Base-by-base conservation (phyloP, 1,140 invertebrate genomes). In the Macrosteles quadrilineatus region DNA sequence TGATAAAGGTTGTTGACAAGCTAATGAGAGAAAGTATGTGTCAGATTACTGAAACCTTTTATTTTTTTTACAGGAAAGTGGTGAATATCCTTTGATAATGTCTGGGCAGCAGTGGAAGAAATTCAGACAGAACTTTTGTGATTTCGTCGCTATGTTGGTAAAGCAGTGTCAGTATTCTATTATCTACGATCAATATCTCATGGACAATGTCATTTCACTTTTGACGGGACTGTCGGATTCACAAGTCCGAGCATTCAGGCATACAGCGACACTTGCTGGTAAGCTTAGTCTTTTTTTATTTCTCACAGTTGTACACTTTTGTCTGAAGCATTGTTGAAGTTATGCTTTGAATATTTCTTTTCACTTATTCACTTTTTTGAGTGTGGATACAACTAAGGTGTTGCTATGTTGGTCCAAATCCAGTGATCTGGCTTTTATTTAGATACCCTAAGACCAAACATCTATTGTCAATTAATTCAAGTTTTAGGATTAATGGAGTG, bases 51-150 rank as follows among this genome's bases (percentile, higher is more conserved):
- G n/a, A n/a, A n/a, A n/a, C n/a, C n/a, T 36, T 36, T 36, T 36
- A 36, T 53, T 50, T 74, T 67, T 70, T 73, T 77, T 80, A 1
- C 75, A 92, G 90, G 95, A 98, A 87, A 97, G 93, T 83, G 97
- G 96, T n/a, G 97, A 99, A 82, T 99, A 99, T 84, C 98, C 98
- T 14, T 82, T 99, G 1, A 98, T 99, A 75, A 98, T 98, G 93
- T 88, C 93, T 31, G 97, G 97, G 0, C 94, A 96, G 75, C 91
- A 93, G 57, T 99, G 95, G 95, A 98, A 98, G 80, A 98, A 98
- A 80, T 99, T 99, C 78, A 88, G 94, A 30, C 85, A 88, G 27
- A 98, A 97, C 83, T 98, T 98, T 79, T 97, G 95, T 80, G 97
- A 99, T 79, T 99, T 99, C 84, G 94, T 99, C 14, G 94, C 98